Conservation (phyloP, 1,140 invertebrate species). For the Apolygus lucorum region DNA sequence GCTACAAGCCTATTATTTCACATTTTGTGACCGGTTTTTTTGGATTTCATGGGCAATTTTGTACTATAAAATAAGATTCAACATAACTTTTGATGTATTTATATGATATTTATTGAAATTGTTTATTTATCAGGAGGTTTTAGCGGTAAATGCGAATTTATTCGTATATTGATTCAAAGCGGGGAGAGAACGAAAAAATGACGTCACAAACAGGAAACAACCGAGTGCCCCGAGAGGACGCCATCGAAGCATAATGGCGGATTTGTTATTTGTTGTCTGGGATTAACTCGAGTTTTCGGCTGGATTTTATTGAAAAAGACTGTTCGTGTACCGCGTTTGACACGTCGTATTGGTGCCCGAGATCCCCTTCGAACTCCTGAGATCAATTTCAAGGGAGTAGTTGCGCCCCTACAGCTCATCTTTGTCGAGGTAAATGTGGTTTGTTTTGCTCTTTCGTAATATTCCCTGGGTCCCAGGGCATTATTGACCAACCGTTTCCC, state of each 20-base stretch:
- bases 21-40: too few relatives aligned
- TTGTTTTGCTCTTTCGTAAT: conserved; percentile 10
- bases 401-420: neutral
- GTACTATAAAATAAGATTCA: too few relatives aligned
- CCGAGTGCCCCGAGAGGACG: conserved; percentile 6
- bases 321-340: neutral
- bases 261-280: conserved; percentile 25
- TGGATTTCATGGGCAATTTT: too few relatives aligned
- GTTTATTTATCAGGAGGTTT: too few relatives aligned
- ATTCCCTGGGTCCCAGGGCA: too few relatives aligned
- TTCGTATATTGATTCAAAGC: neutral
- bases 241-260: conserved; percentile 26
- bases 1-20: too few relatives aligned
- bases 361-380: too few relatives aligned
- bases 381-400: too few relatives aligned
- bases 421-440: neutral
- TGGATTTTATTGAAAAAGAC: neutral
- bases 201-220: neutral
- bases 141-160: too few relatives aligned
- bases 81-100: too few relatives aligned
- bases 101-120: too few relatives aligned
- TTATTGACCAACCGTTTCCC: conserved; percentile 2
- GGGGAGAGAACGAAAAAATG: neutral
- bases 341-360: too few relatives aligned
- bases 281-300: neutral